These are phyloP conservation scores for Tenualosa ilisha DNA, from an alignment of 2,797 vertebrate genomes.

Conservation along the genomic window DNA sequence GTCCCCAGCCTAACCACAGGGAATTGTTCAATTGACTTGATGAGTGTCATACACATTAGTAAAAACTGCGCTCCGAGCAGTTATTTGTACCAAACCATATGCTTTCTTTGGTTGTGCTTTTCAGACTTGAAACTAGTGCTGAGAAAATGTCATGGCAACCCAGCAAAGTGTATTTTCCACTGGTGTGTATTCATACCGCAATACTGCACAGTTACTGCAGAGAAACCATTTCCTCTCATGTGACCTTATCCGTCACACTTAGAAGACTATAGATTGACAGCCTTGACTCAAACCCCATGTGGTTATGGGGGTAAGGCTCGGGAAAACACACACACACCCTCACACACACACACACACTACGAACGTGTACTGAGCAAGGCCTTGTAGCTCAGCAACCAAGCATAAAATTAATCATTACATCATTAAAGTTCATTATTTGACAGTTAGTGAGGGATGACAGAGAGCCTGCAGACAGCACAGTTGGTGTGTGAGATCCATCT, in stretches of 20 bases:
- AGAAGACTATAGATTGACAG: constrained; percentile 1
- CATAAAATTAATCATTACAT: constrained; percentile 24
- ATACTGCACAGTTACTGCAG: background rate
- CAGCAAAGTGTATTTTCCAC: background rate
- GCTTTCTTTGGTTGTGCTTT: background rate
- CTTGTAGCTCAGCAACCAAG: constrained; percentile 17
- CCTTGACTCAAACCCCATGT: background rate
- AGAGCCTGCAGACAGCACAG: background rate
- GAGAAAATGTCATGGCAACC: background rate
- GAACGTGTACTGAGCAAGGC: background rate
- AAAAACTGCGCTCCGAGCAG: background rate
- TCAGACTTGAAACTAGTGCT: background rate
- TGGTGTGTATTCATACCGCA: background rate
- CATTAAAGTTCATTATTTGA: constrained; percentile 24
- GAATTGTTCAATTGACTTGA: background rate
- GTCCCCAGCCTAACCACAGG: background rate
- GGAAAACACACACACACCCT: background rate
- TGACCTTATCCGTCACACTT: background rate
- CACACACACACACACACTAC: background rate
- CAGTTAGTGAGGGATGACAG: constrained; percentile 10
- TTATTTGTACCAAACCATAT: background rate
- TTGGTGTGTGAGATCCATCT: background rate
- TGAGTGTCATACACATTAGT: background rate
- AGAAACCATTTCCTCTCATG: background rate
- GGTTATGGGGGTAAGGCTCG: background rate